A percentile compares a stretch with the other conserved stretches of the same genome.
phyloP scores from a whole-genome alignment of 2,797 vertebrate species.

The Melanotaenia nigrans region DNA sequence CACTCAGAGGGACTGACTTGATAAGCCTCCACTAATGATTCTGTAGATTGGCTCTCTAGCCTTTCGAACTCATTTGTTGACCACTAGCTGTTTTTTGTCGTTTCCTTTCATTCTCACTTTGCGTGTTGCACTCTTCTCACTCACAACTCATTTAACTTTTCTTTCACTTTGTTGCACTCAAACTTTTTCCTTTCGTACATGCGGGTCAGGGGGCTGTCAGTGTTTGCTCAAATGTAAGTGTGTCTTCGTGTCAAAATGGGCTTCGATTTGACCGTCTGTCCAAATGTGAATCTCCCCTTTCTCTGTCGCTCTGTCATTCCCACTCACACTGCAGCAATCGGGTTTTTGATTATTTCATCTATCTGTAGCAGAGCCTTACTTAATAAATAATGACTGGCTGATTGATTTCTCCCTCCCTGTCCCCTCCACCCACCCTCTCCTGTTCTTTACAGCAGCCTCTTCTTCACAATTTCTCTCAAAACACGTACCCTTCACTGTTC shows the following conservation, averaged over 20 bases:
- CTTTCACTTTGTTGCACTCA: conserved; percentile 41
- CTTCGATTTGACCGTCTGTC: conserved; percentile 65
- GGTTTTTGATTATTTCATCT: conserved; percentile 82
- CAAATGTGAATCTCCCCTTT: conserved; percentile 64
- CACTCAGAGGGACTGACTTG: conserved; percentile 37
- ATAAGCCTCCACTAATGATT: conserved; percentile 67
- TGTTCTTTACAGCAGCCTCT: conserved; percentile 42
- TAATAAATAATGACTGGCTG: conserved; percentile 83
- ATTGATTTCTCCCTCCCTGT: conserved; percentile 76
- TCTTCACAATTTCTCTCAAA: conserved; percentile 51
- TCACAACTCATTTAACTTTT: background rate
- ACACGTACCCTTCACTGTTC: conserved; percentile 8
- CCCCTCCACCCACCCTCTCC: conserved; percentile 41
- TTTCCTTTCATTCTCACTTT: conserved; percentile 14
- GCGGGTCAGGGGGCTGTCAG: conserved; percentile 40
- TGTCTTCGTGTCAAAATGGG: conserved; percentile 68
- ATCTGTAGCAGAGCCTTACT: conserved; percentile 75
- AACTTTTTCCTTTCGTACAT: conserved; percentile 37
- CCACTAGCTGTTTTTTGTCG: conserved; percentile 26
- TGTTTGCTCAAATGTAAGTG: conserved; percentile 62
- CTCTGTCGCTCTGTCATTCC: conserved; percentile 47
- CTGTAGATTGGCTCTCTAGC: conserved; percentile 41
- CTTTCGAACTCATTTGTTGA: conserved; percentile 35
- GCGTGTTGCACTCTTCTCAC: background rate
- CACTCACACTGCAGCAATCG: conserved; percentile 59